Conservation (phyloP, 2,888 invertebrate species). For the Netelia melanura region DNA sequence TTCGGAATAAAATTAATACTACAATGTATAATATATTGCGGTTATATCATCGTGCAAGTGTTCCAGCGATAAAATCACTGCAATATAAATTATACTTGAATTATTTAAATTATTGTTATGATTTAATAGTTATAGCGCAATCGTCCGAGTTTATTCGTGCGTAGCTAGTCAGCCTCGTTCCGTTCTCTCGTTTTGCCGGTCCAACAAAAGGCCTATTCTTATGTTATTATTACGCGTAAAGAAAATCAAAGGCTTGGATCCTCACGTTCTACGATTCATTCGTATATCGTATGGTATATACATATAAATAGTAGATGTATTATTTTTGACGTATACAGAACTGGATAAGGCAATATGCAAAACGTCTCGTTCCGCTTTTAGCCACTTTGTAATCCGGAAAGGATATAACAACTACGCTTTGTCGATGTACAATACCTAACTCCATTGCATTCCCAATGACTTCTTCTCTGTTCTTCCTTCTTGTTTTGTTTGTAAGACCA, state of each 20-base stretch:
- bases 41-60: too few relatives aligned
- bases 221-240: constrained; percentile 80
- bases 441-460: constrained; percentile 19
- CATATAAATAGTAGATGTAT: not conserved
- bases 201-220: constrained; percentile 81
- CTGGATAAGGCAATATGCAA: constrained; percentile 62
- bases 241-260: constrained; percentile 75
- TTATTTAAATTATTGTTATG: too few relatives aligned
- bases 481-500: constrained; percentile 40
- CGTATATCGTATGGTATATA: not conserved
- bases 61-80: too few relatives aligned
- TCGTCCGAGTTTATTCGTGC: constrained; percentile 74
- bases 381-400: constrained; percentile 64
- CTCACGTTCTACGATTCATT: constrained; percentile 63
- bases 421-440: constrained; percentile 27
- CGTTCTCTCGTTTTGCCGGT: constrained; percentile 55
- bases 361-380: constrained; percentile 58
- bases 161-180: constrained; percentile 74
- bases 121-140: constrained; percentile 71
- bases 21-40: too few relatives aligned
- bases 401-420: constrained; percentile 32
- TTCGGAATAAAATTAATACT: constrained; percentile 73
- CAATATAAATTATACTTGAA: too few relatives aligned
- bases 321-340: not conserved
- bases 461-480: constrained; percentile 29